Percentiles rank a stretch among this genome's conserved stretches.
Evolutionary conservation across 2,113 vertebrate species (phyloP).

Genomic region (Balaeniceps rex): DNA sequence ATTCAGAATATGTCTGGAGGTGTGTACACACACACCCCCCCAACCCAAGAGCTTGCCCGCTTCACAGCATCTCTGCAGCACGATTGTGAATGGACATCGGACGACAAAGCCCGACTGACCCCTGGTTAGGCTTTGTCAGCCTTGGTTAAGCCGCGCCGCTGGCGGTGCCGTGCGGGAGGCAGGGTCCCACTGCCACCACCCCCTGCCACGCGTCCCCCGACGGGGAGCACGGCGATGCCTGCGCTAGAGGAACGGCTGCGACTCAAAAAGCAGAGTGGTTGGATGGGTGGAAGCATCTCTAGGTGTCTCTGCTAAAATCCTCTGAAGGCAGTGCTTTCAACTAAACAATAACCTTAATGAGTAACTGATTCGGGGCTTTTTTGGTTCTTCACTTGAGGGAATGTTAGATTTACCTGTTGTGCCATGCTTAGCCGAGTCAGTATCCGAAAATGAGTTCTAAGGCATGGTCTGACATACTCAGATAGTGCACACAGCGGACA

Average conservation of each 20-base stretch:
- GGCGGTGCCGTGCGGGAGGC: too few relatives aligned
- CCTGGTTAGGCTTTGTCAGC: background rate
- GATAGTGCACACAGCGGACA: background rate
- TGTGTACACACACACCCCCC: background rate
- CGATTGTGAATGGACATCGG: background rate
- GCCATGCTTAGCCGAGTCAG: background rate
- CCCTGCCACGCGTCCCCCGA: rapidly evolving
- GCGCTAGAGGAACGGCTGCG: rapidly evolving
- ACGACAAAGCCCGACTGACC: background rate
- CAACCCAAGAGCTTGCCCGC: rapidly evolving
- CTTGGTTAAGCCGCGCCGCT: background rate
- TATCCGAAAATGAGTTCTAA: too few relatives aligned
- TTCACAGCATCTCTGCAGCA: background rate
- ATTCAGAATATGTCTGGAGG: background rate
- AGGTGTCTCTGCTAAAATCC: background rate
- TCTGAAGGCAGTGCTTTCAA: rapidly evolving
- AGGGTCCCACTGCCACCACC: background rate
- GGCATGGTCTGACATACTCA: rapidly evolving
- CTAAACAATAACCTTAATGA: background rate
- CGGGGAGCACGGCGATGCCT: background rate
- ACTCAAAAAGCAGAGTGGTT: background rate
- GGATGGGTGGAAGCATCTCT: background rate
- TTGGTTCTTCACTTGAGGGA: background rate
- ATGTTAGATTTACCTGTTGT: background rate
- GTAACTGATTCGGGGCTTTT: too few relatives aligned